Conservation (phyloP, 2,888 invertebrate genomes). For the Drosophila macrospina region DNA sequence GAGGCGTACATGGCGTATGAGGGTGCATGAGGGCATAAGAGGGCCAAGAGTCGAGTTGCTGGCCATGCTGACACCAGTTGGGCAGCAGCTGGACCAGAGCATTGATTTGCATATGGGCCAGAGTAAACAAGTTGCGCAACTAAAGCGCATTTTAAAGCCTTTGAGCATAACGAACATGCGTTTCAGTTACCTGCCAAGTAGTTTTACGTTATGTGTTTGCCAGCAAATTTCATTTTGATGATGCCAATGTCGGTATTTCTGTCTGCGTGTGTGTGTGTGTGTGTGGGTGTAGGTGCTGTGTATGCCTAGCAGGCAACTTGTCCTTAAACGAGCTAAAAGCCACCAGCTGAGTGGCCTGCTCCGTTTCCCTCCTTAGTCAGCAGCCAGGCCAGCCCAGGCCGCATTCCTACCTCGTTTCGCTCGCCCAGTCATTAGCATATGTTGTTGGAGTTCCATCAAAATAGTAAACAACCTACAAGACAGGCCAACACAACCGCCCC, state of each 20-base stretch:
- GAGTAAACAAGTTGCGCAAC: slow-evolving; percentile 43
- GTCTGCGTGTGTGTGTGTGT: slow-evolving; percentile 30
- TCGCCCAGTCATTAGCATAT: slow-evolving; percentile 72
- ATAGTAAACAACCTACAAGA: slow-evolving; percentile 55
- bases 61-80: neutral
- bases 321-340: slow-evolving; percentile 67
- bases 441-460: slow-evolving; percentile 70
- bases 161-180: slow-evolving; percentile 64
- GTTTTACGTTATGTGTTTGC: slow-evolving; percentile 60
- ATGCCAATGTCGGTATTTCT: slow-evolving; percentile 29
- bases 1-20: slow-evolving; percentile 47
- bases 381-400: no score
- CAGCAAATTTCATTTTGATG: slow-evolving; percentile 43
- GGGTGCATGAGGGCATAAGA: slow-evolving; percentile 20
- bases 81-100: slow-evolving; percentile 6
- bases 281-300: slow-evolving; percentile 24
- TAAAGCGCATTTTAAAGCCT: slow-evolving; percentile 67
- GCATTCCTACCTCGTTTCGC: no score
- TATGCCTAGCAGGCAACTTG: slow-evolving; percentile 46
- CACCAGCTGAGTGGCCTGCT: slow-evolving; percentile 55
- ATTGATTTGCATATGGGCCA: slow-evolving; percentile 42
- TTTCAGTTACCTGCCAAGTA: slow-evolving; percentile 56
- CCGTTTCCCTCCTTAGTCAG: neutral
- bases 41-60: neutral
- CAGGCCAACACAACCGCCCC: slow-evolving; percentile 23